Conservation (phyloP, 2,113 vertebrate species). For the Poeciliopsis prolifica region DNA sequence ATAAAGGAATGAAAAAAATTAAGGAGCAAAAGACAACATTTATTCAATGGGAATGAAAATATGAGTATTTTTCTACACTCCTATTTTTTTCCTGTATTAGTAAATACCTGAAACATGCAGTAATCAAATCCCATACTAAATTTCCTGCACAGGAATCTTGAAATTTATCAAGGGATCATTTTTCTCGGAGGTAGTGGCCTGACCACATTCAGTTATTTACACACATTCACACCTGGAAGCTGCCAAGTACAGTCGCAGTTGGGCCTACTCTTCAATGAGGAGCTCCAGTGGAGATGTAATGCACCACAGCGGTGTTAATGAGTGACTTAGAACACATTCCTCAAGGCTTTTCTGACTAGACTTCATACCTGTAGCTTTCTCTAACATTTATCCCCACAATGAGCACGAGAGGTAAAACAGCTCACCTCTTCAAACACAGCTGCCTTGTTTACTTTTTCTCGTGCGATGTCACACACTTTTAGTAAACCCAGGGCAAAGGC, state of each 20-base stretch:
- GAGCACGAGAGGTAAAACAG: neutral
- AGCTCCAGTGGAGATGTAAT: neutral
- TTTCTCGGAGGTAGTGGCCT: neutral
- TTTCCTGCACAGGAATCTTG: neutral
- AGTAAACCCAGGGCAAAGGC: conserved; percentile 96
- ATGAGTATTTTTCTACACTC: neutral
- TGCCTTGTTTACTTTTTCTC: conserved; percentile 99
- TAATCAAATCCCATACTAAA: neutral
- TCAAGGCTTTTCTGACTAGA: neutral
- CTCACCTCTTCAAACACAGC: conserved; percentile 98
- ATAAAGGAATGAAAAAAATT: neutral
- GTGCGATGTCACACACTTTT: conserved; percentile 97
- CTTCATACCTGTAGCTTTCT: neutral
- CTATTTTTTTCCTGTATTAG: neutral
- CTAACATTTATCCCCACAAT: neutral
- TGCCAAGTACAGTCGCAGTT: neutral
- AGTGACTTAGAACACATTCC: neutral
- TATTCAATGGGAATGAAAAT: neutral
- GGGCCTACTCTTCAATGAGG: neutral
- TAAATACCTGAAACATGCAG: neutral
- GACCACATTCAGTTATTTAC: neutral
- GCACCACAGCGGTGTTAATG: neutral
- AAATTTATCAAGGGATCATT: neutral
- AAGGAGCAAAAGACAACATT: neutral
- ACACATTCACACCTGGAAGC: conserved; percentile 11